Base-by-base conservation (phyloP, 2,797 vertebrate genomes). In the Mastacembelus armatus region DNA sequence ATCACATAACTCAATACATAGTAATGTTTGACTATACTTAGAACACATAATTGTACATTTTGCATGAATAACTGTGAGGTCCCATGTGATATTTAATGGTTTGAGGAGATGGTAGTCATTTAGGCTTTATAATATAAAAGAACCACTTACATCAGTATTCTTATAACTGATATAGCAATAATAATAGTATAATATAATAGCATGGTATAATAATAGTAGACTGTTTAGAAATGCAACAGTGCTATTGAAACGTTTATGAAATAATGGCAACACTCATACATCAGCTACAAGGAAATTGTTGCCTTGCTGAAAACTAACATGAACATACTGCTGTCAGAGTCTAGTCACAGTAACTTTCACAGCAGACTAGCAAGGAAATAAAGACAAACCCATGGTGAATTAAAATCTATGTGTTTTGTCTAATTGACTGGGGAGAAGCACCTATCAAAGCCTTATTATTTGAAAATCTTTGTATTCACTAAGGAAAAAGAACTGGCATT, bases 121-220 rank as follows among this genome's bases (percentile, higher is more conserved):
- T 57, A 63, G 66, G 62, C 69, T 80, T 61, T 65, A 64, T 38
- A 32, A 49, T 76, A 61, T 60, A 58, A 44, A 35, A 76, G 48
- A 54, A 68, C 60, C 52, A 70, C 49, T 68, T 68, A 35, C 26
- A 68, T 24, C 42, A 36, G 19, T 26, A 45, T 62, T 58, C 66
- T 77, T 64, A 49, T 49, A 73, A 66, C 26, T 39, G 32, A 48
- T 64, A 61, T 43, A 72, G 40, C 22, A 54, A 42, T 38, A 44
- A 39, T 22, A n/a, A n/a, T n/a, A n/a, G n/a, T n/a, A n/a, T n/a
- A n/a, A n/a, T n/a, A n/a, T n/a, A n/a, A n/a, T n/a, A n/a, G n/a
- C n/a, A n/a, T n/a, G n/a, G n/a, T n/a, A n/a, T n/a, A n/a, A n/a
- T n/a, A n/a, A n/a, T n/a, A n/a, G 30, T n/a, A 8, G 10, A 9